Base-by-base conservation (phyloP, 2,888 invertebrate genomes). In the Pammene fasciana region DNA sequence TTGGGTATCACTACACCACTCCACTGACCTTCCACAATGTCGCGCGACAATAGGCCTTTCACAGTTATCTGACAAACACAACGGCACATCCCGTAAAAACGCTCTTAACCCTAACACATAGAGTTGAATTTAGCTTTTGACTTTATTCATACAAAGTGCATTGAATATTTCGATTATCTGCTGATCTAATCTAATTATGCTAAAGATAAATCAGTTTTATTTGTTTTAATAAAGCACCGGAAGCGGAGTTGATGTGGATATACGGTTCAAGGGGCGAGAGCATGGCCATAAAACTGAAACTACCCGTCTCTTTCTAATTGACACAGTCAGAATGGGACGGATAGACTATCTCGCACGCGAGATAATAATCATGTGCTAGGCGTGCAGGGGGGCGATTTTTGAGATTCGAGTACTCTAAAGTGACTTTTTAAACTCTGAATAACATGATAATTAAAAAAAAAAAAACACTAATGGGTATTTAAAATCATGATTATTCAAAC, bases 11-110 rank as follows among this genome's bases (percentile, higher is more conserved):
- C 68, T 82, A 78, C 80, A 26, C 26, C 76, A 76, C 72, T 61
- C 48, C 60, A 65, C 65, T 74, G 81, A 81, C 83, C 82, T 82
- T 82, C 79, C 78, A 72, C 82, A 83, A 84, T 83, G 84, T 81
- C 82, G 72, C 74, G 64, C 76, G 74, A 73, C 75, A 73, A 61
- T 76, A 68, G 46, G 68, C 68, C 68, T 68, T 68, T 68, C 68
- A 64, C 64, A 60, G 57, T 68, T 64, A 64, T 16, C 43, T 38
- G 38, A n/a, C 57, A 18, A 68, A 43, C 62, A 5, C 13, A 50
- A 16, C 26, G 14, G 5, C 2, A 26, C 26, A n/a, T 7, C 34
- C 26, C 5, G 8, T 45, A 46, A 43, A 50, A 36, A 13, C 36
- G 18, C n/a, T 34, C 18, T 45, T 59, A 52, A 45, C 56, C 18